Evolutionary conservation across 2,888 invertebrate genomes (phyloP).

Genomic region (Agonum fuliginosum): DNA sequence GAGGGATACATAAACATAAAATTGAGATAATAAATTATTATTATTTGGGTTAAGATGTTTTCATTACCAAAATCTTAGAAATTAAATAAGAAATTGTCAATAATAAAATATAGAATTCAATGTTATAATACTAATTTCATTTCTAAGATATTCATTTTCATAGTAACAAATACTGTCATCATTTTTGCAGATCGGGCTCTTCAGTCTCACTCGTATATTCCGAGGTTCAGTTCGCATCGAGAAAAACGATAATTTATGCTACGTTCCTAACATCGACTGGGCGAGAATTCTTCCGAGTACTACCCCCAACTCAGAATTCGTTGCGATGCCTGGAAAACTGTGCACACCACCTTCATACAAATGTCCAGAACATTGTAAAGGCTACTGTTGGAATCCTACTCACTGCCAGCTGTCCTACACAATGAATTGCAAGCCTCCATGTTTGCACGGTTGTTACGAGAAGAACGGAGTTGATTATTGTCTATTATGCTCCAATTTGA

Average conservation of each 20-base stretch:
- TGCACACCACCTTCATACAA: too few relatives aligned
- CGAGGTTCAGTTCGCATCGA: conserved; percentile 88
- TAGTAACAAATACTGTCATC: not conserved
- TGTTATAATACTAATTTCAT: too few relatives aligned
- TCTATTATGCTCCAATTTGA: conserved; percentile 79
- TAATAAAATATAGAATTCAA: too few relatives aligned
- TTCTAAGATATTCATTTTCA: too few relatives aligned
- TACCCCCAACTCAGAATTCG: conserved; percentile 42
- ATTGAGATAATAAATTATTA: too few relatives aligned
- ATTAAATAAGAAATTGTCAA: too few relatives aligned
- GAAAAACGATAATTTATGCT: conserved; percentile 86
- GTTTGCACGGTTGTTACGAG: conserved; percentile 88
- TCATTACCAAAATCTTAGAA: too few relatives aligned
- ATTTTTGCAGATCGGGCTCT: conserved; percentile 81
- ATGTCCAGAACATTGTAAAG: conserved; percentile 66
- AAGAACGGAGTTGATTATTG: conserved; percentile 75
- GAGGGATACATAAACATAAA: too few relatives aligned
- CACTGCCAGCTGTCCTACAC: conserved; percentile 74
- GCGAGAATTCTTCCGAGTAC: conserved; percentile 69
- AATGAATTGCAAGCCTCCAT: conserved; percentile 81
- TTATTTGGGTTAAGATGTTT: too few relatives aligned
- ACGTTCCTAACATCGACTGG: conserved; percentile 83
- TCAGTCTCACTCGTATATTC: conserved; percentile 82
- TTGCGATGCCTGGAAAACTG: conserved; percentile 62
- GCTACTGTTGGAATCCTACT: conserved; percentile 73